phyloP scores from a whole-genome alignment of 2,888 invertebrate genomes.

The Embidobia sp. region DNA sequence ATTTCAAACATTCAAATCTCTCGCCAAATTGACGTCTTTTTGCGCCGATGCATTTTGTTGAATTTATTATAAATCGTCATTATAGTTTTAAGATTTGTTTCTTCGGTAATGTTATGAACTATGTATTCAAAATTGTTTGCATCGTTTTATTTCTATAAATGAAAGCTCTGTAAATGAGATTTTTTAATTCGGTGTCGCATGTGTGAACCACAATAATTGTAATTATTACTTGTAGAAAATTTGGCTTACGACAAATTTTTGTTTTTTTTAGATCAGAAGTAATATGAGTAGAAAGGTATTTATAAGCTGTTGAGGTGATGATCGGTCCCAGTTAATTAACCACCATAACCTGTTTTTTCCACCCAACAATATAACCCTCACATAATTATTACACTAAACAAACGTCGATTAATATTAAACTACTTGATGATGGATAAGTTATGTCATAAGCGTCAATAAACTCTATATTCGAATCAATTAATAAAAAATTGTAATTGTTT shows the following conservation, averaged over 20 bases:
- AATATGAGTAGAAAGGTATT: not conserved
- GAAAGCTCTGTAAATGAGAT: not conserved
- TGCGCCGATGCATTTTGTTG: not conserved
- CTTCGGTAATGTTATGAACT: not conserved
- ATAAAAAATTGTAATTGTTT: not conserved
- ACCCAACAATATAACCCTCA: not conserved
- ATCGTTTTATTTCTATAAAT: no score
- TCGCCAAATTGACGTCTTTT: slow-evolving; percentile 1
- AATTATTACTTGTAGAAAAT: no score
- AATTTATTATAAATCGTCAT: not conserved
- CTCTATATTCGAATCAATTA: not conserved
- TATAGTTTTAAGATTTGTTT: not conserved
- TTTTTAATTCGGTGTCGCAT: slow-evolving; percentile 17
- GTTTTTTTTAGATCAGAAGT: not conserved
- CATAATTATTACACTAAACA: not conserved
- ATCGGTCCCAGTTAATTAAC: slow-evolving; percentile 12
- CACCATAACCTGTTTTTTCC: not conserved
- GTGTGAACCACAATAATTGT: no score
- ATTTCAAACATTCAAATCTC: slow-evolving; percentile 10
- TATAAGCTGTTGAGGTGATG: slow-evolving; percentile 48
- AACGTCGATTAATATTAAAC: not conserved
- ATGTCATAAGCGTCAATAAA: slow-evolving; percentile 9
- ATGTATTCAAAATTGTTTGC: not conserved
- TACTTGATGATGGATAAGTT: not conserved
- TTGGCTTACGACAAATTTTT: not conserved